Base-by-base conservation (phyloP, 2,888 invertebrate genomes). In the Cryptophagus acutangulus region DNA sequence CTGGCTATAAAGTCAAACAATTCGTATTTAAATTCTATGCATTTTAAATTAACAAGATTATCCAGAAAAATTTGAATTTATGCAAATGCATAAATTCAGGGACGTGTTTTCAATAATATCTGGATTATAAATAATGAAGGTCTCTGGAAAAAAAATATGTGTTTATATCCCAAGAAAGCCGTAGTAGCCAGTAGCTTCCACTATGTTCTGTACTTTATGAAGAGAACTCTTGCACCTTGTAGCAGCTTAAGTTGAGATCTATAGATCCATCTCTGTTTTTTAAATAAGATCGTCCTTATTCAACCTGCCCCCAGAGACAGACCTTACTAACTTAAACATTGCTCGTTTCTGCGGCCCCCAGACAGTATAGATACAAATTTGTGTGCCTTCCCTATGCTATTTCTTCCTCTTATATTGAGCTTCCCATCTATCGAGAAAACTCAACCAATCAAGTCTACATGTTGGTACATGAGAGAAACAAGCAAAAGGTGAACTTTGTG, bases 161-260 rank as follows among this genome's bases (percentile, higher is more conserved):
- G 52, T 51, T 52, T 52, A 51, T 49, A 42, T 48, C 40, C 43
- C 41, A 41, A 42, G 47, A 51, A 49, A 51, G 31, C 14, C 46
- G 50, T 56, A 59, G 61, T 58, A 61, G 63, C 61, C 62, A 62
- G 62, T 66, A 59, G 61, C 57, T 60, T 62, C 61, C 62, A 62
- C 62, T 66, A 66, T 65, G 61, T 66, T 58, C 57, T 58, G 52
- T 54, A 63, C 53, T 65, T 66, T 65, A 66, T 58, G 63, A 54
- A 48, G 48, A 41, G 51, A 56, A 57, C 54, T 20, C 20, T 62
- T 60, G 57, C 61, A 59, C 61, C 59, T 61, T 52, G 59, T 57
- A 57, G 53, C 57, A 50, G 47, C 51, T 53, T 56, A 54, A 62
- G 57, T 62, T 58, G 55, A 54, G 55, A 53, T 49, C 52, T 43